Evolutionary conservation across 2,888 invertebrate species (phyloP), one percentile per base, ranked within the genome.

Genomic region (Ectemnius continuus): DNA sequence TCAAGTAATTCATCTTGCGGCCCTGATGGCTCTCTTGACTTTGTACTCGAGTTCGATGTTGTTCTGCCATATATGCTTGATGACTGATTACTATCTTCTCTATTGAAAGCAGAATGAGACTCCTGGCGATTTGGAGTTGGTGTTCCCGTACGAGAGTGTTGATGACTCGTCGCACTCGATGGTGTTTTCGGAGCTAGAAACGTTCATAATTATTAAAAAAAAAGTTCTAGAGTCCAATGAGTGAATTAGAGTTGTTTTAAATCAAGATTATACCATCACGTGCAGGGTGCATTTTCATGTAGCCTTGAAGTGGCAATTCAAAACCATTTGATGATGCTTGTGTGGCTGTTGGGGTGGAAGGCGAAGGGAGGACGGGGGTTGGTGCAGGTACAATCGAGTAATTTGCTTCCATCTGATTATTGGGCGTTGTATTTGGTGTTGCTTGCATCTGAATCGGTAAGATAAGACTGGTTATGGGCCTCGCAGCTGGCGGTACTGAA

Each of bases 1-100:
- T 97, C 97, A 2, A 95, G 94, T 72, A 97, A 92, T 88, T 97
- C 97, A 78, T 96, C 96, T 88, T 97, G 95, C 4, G 87, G 85
- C 1, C 87, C 86, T 0, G 88, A 84, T 0, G 85, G 82, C 45
- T 89, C 90, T 2, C 86, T 80, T 0, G 87, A 88, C 56, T 88
- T 90, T 3, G 73, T 68, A 13, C 83, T 82, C 6, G 82, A 75
- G 59, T 79, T 85, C 6, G 84, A 85, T 0, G 79, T 58, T 2
- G 84, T 72, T 72, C 86, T 81, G 6, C 81, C 72, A 5, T 80
- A 79, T 8, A 68, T 56, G 16, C 61, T 76, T 0, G 79, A 64
- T 6, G 70, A 72, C 2, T 80, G 83, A 45, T 66, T 57, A 59
- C 66, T 74, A 1, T 81, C 80, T 2, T 81, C 80, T 11, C 80